Base-by-base conservation (phyloP, 2,888 invertebrate genomes). In the Mellilla xanthometata region DNA sequence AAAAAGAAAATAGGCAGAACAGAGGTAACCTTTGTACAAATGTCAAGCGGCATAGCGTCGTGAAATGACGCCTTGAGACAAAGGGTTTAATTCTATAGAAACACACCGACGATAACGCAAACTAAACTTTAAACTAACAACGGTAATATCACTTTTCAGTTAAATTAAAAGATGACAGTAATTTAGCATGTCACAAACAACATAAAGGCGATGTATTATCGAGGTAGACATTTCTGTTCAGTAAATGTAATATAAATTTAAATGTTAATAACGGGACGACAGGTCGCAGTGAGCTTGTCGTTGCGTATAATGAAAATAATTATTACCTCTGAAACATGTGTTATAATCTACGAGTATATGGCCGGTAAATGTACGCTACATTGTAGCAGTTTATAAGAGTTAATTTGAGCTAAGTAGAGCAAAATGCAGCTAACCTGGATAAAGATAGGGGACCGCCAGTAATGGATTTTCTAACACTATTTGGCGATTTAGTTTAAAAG, bases 1-100 rank as follows among this genome's bases (percentile, higher is more conserved):
- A 71, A 81, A 87, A 83, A 82, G 87, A 82, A 86, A 85, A 78
- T 73, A 67, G 58, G 77, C 75, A 70, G 75, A 79, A 75, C 72
- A 65, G 75, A 74, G 75, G 77, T 82, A 77, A 87, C 89, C 88
- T 89, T 89, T 88, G 68, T 68, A 78, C 68, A 87, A 89, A 89
- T 89, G 89, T 79, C 89, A 89, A 70, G 72, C 80, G 76, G 75
- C 74, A 75, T 71, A 63, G 72, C 72, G 75, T 68, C 78, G 72
- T 69, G 69, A 70, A 33, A 15, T 29, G 70, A 76, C 76, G 76
- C 81, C 83, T 85, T 85, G 78, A 86, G 85, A 87, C 88, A 86
- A 87, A 85, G 85, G 84, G 82, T 81, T 87, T 76, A n/a, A 77
- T 76, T 76, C 77, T 69, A 78, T 76, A 69, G 65, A 67, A 68